Percentiles rank a stretch among this genome's conserved stretches.
These are phyloP conservation scores for Megaustenia siamemsis DNA, from an alignment of 2,888 invertebrate species.

Conservation along the genomic window DNA sequence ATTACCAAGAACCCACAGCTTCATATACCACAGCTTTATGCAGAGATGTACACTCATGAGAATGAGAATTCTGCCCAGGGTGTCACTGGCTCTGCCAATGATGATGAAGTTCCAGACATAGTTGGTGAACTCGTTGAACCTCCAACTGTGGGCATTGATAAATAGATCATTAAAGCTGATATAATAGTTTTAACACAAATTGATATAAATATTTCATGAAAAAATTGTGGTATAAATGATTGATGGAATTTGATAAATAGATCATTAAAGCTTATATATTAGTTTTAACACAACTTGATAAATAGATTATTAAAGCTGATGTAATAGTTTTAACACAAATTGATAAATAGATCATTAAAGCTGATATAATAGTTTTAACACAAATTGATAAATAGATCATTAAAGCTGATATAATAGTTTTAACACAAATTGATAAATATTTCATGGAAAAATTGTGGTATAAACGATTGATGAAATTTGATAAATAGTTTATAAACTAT, in stretches of 20 bases:
- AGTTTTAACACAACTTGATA: too few relatives aligned
- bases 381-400: not conserved
- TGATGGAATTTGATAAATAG: too few relatives aligned
- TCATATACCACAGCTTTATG: conserved; percentile 68
- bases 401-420: not conserved
- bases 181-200: too few relatives aligned
- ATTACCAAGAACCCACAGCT: conserved; percentile 68
- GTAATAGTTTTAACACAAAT: too few relatives aligned
- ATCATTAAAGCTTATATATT: too few relatives aligned
- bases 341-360: not conserved
- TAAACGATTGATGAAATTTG: too few relatives aligned
- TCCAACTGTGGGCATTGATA: not conserved
- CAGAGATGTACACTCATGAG: conserved; percentile 55
- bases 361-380: not conserved
- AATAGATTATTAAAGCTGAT: too few relatives aligned
- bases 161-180: not conserved
- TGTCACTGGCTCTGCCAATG: not conserved
- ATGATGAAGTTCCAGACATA: not conserved
- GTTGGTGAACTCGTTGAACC: not conserved
- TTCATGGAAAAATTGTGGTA: too few relatives aligned
- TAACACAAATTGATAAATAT: too few relatives aligned
- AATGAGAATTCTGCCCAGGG: not conserved
- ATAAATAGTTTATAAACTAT: too few relatives aligned
- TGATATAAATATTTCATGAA: too few relatives aligned
- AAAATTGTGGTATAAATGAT: too few relatives aligned